A percentile compares a stretch with the other conserved stretches of the same genome.
These are phyloP conservation scores for Rhagophthalmus giganteus DNA, from an alignment of 2,888 invertebrate genomes.

Conservation along the genomic window DNA sequence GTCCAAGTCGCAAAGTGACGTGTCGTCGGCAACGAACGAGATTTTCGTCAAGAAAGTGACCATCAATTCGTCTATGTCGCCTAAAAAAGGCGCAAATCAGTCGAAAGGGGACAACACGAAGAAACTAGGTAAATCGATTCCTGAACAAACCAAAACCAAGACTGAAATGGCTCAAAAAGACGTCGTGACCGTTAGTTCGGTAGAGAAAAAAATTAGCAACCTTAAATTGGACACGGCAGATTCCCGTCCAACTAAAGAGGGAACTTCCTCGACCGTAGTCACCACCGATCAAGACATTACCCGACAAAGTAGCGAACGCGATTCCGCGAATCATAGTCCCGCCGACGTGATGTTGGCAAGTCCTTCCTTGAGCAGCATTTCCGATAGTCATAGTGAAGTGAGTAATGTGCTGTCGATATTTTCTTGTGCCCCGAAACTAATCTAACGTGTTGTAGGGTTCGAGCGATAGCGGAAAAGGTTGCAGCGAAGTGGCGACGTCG, in stretches of 20 bases:
- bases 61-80: not conserved
- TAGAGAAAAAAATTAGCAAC: slow-evolving; percentile 22
- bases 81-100: slow-evolving; percentile 2
- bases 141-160: slow-evolving; percentile 2
- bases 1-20: not conserved
- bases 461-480: slow-evolving; percentile 83
- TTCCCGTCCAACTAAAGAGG: slow-evolving; percentile 33
- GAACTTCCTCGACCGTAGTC: not conserved
- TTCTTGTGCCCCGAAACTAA: too few relatives aligned
- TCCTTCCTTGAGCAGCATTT: slow-evolving; percentile 69
- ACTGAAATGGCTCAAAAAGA: slow-evolving; percentile 31
- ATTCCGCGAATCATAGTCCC: slow-evolving; percentile 79
- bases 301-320: slow-evolving; percentile 56
- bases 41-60: slow-evolving; percentile 3
- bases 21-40: not conserved
- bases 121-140: not conserved
- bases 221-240: slow-evolving; percentile 19
- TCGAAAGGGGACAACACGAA: slow-evolving; percentile 1
- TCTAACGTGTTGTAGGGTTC: slow-evolving; percentile 64
- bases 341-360: slow-evolving; percentile 70
- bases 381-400: slow-evolving; percentile 69
- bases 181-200: slow-evolving; percentile 13
- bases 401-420: too few relatives aligned
- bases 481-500: slow-evolving; percentile 71
- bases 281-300: slow-evolving; percentile 28